Conservation (phyloP, 2,113 vertebrate genomes). For the Peucedramus taeniatus region DNA sequence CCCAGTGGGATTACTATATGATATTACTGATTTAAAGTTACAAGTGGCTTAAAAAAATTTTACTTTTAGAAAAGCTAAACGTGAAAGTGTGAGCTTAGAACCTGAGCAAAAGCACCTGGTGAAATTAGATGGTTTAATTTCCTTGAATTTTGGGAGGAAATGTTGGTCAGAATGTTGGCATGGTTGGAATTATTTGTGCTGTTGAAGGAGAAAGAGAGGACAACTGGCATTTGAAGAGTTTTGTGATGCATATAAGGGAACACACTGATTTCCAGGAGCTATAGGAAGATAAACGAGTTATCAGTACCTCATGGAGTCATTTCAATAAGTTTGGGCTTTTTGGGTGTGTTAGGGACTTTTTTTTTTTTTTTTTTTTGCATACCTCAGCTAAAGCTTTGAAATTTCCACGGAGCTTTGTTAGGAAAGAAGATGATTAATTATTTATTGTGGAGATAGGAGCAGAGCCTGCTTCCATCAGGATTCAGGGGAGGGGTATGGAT, state of each 20-base stretch:
- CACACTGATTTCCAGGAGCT: neutral
- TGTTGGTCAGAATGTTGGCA: neutral
- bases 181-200: neutral
- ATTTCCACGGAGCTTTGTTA: constrained; percentile 16
- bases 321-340: neutral
- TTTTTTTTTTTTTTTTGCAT: neutral
- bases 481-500: neutral
- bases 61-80: neutral
- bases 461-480: neutral
- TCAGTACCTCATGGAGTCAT: neutral
- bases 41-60: neutral
- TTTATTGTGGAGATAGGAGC: neutral
- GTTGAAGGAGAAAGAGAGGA: neutral
- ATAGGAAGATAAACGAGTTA: constrained; percentile 1
- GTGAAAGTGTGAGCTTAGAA: constrained; percentile 1
- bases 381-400: constrained; percentile 15
- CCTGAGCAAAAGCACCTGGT: neutral
- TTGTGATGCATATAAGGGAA: neutral
- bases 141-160: neutral
- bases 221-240: neutral
- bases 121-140: constrained; percentile 7
- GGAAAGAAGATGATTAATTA: constrained; percentile 11
- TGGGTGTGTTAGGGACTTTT: neutral
- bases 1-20: neutral
- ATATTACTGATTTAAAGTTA: neutral